Percentiles rank a stretch among this genome's conserved stretches.
Conservation (phyloP, 2,113 vertebrate species). For the Pelmatolapia mariae region DNA sequence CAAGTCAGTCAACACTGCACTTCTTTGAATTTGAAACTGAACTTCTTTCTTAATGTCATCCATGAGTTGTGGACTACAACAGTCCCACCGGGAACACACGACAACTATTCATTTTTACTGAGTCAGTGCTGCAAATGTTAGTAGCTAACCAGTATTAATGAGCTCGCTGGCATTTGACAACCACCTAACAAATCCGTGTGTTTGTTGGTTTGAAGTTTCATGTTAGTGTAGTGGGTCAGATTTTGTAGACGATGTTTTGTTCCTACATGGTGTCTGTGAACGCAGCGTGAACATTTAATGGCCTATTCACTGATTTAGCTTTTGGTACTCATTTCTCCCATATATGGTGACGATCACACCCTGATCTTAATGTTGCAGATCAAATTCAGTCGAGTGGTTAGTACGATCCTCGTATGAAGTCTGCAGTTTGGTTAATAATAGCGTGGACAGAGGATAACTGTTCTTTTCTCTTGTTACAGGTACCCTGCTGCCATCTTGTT, state of each 20-base stretch:
- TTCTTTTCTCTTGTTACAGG: not conserved
- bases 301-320: not conserved
- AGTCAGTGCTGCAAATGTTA: not conserved
- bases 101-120: not conserved
- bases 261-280: not conserved
- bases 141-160: not conserved
- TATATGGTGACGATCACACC: not conserved
- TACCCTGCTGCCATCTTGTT: not conserved
- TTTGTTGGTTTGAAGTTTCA: not conserved
- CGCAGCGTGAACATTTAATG: not conserved
- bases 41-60: not conserved
- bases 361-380: not conserved
- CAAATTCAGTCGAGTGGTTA: not conserved
- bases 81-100: not conserved
- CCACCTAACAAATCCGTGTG: not conserved
- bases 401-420: not conserved
- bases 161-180: not conserved
- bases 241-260: not conserved
- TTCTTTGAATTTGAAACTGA: not conserved
- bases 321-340: not conserved
- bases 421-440: not conserved
- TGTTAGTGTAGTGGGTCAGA: not conserved
- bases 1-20: not conserved
- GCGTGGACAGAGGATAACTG: not conserved
- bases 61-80: not conserved